Evolutionary conservation across 2,113 vertebrate species (phyloP), one percentile per base, ranked within the genome.

Genomic region (Pedionomus torquatus): DNA sequence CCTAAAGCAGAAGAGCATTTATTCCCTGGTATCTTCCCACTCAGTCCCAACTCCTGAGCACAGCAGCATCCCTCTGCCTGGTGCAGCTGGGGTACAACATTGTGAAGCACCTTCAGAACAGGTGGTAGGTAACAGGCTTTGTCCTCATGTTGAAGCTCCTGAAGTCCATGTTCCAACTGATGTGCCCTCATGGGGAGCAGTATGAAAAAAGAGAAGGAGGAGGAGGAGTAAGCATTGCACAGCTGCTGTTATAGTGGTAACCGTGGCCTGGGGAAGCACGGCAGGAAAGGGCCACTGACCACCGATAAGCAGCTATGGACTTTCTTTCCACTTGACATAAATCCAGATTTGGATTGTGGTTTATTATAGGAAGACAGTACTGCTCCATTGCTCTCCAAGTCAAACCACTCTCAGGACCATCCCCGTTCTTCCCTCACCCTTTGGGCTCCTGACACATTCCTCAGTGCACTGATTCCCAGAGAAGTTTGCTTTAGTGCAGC

Each of bases 171-270:
- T 57, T 28, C 24, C 58, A 64, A 4, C 10, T 5, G 20, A 58
- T 12, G 17, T 52, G 43, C 14, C 10, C 5, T 16, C 1, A 0
- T 5, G 1, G 13, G 39, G 13, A 35, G 5, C 35, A 15, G 7
- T 9, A 35, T 25, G 23, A 48, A 75, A 46, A 41, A 68, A 15
- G 31, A 39, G 16, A 28, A 39, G 57, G 31, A 39, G 16, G 33
- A 39, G 57, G 31, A 83, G 19, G 51, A 92, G 25, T 25, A 74
- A 87, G 65, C 25, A 8, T 18, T 9, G n/a, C 44, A n/a, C 1
- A 1, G 55, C 26, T 74, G 13, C 43, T 74, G 70, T 17, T 81
- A 3, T 8, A 41, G 41, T 8, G 31, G n/a, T 87, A 58, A n/a
- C 33, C 1, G 0, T 24, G 24, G 52, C 58, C 65, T 37, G 16